Evolutionary conservation across 2,888 invertebrate species (phyloP).

Genomic region (Hemistola chrysoprasaria): DNA sequence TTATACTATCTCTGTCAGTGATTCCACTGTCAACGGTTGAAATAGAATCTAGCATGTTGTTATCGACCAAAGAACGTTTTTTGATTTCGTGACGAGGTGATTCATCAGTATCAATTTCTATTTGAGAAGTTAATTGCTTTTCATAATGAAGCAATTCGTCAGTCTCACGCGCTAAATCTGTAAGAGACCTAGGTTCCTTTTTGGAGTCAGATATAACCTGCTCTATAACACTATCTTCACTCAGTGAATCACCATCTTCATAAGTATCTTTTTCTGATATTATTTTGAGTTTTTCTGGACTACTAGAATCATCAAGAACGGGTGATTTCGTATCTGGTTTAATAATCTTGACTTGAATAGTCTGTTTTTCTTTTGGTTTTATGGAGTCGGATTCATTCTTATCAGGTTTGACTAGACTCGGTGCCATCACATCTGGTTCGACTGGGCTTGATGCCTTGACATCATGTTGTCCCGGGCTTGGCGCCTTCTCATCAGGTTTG

Average conservation of each 20-base stretch:
- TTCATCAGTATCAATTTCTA: constrained; percentile 29
- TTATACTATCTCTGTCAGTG: constrained; percentile 43
- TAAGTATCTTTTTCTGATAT: constrained; percentile 30
- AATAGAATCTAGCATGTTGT: constrained; percentile 26
- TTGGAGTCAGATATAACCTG: constrained; percentile 20
- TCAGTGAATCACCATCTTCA: constrained; percentile 37
- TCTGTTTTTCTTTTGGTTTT: too few species aligned
- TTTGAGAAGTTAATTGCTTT: constrained; percentile 30
- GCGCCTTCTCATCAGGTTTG: constrained; percentile 1
- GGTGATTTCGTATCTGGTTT: background rate
- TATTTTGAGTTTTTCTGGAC: background rate
- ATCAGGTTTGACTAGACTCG: constrained; percentile 15
- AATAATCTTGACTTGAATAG: too few species aligned
- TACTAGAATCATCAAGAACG: constrained; percentile 1
- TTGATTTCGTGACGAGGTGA: constrained; percentile 28
- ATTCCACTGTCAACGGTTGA: constrained; percentile 47
- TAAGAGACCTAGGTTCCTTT: constrained; percentile 27
- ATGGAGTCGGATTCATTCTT: constrained; percentile 3
- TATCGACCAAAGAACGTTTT: constrained; percentile 31
- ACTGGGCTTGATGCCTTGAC: constrained; percentile 4
- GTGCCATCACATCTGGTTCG: constrained; percentile 12
- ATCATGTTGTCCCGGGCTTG: constrained; percentile 11
- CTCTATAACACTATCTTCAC: constrained; percentile 38
- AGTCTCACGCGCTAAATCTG: constrained; percentile 36
- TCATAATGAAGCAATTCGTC: constrained; percentile 45